A percentile compares a stretch with the other conserved stretches of the same genome.
Conservation (phyloP, 2,797 vertebrate species). For the Bufotes viridis region DNA sequence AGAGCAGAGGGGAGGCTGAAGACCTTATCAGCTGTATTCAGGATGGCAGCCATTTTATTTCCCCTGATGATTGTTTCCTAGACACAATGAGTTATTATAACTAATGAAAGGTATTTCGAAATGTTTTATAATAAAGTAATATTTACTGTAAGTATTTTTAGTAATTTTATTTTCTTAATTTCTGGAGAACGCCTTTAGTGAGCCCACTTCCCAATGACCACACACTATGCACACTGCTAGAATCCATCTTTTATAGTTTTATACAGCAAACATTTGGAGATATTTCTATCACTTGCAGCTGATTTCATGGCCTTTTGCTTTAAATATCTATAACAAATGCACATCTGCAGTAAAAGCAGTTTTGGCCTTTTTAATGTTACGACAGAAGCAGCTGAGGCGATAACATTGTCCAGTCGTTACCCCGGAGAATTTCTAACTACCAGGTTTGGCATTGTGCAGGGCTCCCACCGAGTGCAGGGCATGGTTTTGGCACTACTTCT, state of each 20-base stretch:
- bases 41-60: too few relatives aligned
- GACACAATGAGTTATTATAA: too few relatives aligned
- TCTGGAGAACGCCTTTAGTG: background rate
- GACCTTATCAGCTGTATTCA: too few relatives aligned
- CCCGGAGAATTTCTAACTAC: constrained; percentile 2
- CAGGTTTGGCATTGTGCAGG: constrained; percentile 13
- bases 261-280: background rate
- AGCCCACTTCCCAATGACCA: background rate
- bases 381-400: constrained; percentile 31
- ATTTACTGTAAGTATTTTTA: too few relatives aligned
- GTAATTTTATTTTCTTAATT: too few relatives aligned
- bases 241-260: background rate
- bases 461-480: background rate
- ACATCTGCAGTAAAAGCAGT: constrained; percentile 20
- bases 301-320: background rate
- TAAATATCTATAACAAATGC: background rate
- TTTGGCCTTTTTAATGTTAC: constrained; percentile 35
- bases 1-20: too few relatives aligned
- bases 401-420: constrained; percentile 16
- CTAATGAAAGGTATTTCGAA: too few relatives aligned
- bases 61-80: too few relatives aligned
- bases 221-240: background rate
- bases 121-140: too few relatives aligned
- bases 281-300: background rate
- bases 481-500: constrained; percentile 49